Conservation (phyloP, 2,888 invertebrate genomes). For the Catonia carolina region DNA sequence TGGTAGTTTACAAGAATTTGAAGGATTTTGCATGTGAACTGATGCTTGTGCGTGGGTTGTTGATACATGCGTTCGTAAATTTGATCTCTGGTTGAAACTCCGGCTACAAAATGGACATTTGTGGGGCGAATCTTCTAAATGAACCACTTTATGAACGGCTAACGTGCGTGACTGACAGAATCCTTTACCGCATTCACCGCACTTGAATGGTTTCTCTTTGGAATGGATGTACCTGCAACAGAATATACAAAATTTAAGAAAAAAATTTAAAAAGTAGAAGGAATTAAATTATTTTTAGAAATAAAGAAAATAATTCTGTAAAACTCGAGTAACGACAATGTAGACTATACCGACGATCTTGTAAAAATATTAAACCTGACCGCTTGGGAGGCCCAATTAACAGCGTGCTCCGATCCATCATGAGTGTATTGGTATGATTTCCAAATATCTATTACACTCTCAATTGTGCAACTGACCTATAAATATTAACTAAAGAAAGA, state of each 20-base stretch:
- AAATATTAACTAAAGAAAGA: no score
- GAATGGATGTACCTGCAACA: constrained; percentile 85
- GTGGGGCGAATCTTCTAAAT: constrained; percentile 91
- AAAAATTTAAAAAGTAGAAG: no score
- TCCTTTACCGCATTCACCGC: constrained; percentile 93
- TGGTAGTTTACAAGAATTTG: background rate
- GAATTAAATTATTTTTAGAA: background rate
- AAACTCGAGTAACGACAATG: no score
- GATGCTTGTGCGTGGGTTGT: constrained; percentile 60
- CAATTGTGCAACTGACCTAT: no score
- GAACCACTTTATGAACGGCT: constrained; percentile 89
- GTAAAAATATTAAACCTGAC: no score
- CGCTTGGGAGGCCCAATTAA: no score
- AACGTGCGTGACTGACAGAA: constrained; percentile 95
- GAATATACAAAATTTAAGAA: constrained; percentile 40
- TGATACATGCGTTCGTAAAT: constrained; percentile 83
- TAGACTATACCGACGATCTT: no score
- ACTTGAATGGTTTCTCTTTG: constrained; percentile 97
- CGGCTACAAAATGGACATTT: constrained; percentile 88
- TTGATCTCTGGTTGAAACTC: constrained; percentile 87
- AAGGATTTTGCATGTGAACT: constrained; percentile 21
- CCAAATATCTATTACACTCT: no score
- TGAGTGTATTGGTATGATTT: no score
- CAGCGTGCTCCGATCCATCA: no score
- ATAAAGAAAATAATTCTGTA: background rate